Evolutionary conservation across 30 jellyfish, hydroid and myxozoan genomes (phyloP).

Genomic region (Aurelia aurita): DNA sequence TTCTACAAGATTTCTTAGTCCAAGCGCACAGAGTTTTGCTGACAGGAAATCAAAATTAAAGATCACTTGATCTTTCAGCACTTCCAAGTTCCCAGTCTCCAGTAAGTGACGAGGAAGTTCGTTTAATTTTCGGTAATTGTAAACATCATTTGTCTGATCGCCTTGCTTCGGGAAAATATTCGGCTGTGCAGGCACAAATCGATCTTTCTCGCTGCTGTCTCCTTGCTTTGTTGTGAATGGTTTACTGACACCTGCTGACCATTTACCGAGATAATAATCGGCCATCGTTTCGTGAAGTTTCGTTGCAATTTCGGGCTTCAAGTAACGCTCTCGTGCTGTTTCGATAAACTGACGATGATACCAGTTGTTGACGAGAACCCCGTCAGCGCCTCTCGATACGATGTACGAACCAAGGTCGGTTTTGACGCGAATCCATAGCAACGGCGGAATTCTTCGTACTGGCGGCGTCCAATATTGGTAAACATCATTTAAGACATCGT

Average conservation of each 20-base stretch:
- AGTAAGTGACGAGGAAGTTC: conserved; percentile 87
- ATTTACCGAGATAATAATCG: conserved; percentile 78
- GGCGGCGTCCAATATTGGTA: conserved; percentile 98
- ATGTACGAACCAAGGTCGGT: conserved; percentile 90
- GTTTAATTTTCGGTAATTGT: conserved; percentile 74
- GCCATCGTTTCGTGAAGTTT: conserved; percentile 54
- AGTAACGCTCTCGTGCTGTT: conserved; percentile 83
- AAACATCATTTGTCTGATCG: conserved; percentile 44
- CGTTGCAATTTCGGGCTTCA: conserved; percentile 30
- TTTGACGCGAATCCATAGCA: conserved; percentile 83
- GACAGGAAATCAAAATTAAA: conserved; percentile 76
- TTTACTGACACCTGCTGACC: conserved; percentile 77
- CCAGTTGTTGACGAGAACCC: conserved; percentile 80
- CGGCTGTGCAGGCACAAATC: conserved; percentile 89
- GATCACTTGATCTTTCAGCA: conserved; percentile 60
- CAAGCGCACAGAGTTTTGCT: conserved; percentile 68
- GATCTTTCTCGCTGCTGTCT: conserved; percentile 57
- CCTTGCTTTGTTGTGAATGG: conserved; percentile 80
- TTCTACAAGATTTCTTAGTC: conserved; percentile 60
- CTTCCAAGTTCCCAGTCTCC: conserved; percentile 23
- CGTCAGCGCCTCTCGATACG: conserved; percentile 86
- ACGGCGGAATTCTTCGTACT: conserved; percentile 84
- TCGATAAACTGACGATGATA: conserved; percentile 91
- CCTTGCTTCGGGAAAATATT: conserved; percentile 57
- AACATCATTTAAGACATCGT: conserved; percentile 88